Percentiles rank a stretch among this genome's conserved stretches.
phyloP scores from a whole-genome alignment of 2,797 vertebrate genomes.

The Lepilemur septentrionalis region DNA sequence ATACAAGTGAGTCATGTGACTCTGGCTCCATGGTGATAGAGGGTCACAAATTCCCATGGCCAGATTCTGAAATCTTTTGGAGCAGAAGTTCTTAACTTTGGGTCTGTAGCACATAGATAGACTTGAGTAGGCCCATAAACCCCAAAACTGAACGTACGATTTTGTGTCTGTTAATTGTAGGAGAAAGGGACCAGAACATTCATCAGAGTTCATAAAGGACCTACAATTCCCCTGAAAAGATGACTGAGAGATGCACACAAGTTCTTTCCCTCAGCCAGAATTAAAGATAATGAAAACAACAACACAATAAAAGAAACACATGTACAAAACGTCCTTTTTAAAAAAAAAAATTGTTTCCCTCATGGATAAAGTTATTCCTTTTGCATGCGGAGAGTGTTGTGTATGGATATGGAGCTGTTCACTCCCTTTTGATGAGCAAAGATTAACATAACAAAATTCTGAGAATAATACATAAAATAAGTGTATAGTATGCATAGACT shows the following conservation, averaged over 20 bases:
- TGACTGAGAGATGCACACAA: not conserved
- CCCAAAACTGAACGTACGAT: not conserved
- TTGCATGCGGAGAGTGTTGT: not conserved
- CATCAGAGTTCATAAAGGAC: not conserved
- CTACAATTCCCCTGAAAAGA: not conserved
- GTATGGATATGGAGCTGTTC: not conserved
- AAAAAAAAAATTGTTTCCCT: not conserved
- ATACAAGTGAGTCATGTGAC: not conserved
- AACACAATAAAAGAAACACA: not conserved
- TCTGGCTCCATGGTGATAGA: not conserved
- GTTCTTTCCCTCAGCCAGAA: not conserved
- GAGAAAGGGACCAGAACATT: not conserved
- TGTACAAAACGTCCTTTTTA: not conserved
- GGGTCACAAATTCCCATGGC: not conserved
- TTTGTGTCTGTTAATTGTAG: slow-evolving; percentile 6
- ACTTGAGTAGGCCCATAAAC: not conserved
- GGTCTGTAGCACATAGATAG: not conserved
- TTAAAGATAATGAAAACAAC: not conserved
- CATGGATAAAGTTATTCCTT: not conserved
- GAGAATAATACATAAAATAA: not conserved
- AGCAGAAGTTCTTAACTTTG: not conserved
- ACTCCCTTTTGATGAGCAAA: not conserved
- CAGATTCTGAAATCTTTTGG: not conserved
- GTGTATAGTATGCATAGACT: not conserved
- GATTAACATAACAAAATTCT: not conserved